Percentiles rank a stretch among this genome's conserved stretches.
Conservation (phyloP, 2,888 invertebrate species). For the Proisotoma minuta region DNA sequence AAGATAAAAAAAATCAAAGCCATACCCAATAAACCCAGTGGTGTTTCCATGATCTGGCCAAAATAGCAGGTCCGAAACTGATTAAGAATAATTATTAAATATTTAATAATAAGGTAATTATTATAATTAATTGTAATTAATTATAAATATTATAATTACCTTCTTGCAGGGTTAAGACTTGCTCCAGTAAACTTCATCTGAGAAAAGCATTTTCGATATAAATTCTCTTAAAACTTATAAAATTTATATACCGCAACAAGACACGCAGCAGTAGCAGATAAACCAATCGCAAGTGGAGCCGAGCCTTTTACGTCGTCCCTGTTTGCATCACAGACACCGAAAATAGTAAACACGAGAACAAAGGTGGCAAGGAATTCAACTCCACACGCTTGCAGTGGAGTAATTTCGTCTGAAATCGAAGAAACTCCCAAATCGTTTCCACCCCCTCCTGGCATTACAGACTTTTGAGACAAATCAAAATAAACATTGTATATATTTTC, state of each 20-base stretch:
- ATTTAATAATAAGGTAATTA: too few species aligned
- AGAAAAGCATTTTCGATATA: neutral
- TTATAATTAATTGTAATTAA: too few species aligned
- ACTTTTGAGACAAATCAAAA: neutral
- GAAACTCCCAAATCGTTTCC: neutral
- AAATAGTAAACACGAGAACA: slow-evolving; percentile 53
- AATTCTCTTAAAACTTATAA: neutral
- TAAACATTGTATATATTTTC: neutral
- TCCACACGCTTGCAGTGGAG: slow-evolving; percentile 52
- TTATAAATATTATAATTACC: too few species aligned
- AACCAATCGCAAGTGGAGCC: neutral
- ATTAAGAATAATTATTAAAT: too few species aligned
- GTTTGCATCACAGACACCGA: slow-evolving; percentile 51
- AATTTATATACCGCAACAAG: neutral
- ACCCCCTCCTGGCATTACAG: neutral
- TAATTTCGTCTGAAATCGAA: slow-evolving; percentile 13
- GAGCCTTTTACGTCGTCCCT: slow-evolving; percentile 49
- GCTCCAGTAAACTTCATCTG: neutral
- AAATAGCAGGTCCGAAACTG: neutral
- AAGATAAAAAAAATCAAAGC: neutral
- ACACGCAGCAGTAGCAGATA: neutral
- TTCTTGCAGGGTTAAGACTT: neutral
- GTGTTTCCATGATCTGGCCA: neutral
- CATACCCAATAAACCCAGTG: neutral
- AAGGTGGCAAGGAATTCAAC: slow-evolving; percentile 54